These are phyloP conservation scores for Nibea albiflora DNA, from an alignment of 2,113 vertebrate species.

Conservation along the genomic window DNA sequence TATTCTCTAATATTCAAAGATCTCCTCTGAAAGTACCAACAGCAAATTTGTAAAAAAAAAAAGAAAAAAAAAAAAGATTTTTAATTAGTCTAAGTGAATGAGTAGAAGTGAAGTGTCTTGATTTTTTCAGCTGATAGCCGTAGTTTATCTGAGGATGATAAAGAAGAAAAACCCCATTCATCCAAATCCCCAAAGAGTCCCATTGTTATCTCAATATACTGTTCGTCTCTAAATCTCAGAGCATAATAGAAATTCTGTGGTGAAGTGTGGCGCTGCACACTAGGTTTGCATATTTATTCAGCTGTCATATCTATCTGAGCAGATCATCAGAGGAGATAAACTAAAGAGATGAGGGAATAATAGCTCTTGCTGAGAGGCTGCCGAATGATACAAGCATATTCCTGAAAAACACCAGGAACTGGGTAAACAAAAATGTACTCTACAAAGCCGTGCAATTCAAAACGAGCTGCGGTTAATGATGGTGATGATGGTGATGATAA, in stretches of 20 bases:
- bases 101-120: constrained; percentile 55
- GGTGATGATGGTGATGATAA: constrained; percentile 62
- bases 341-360: constrained; percentile 82
- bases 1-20: constrained; percentile 62
- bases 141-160: constrained; percentile 76
- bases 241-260: constrained; percentile 77
- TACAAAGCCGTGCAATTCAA: constrained; percentile 62
- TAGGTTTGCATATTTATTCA: constrained; percentile 85
- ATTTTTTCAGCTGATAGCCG: constrained; percentile 63
- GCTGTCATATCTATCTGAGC: constrained; percentile 84
- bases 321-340: constrained; percentile 84
- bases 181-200: constrained; percentile 73
- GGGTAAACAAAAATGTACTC: constrained; percentile 72
- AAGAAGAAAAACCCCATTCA: constrained; percentile 63
- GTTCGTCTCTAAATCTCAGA: constrained; percentile 73
- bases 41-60: constrained; percentile 64
- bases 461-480: constrained; percentile 67
- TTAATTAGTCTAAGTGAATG: constrained; percentile 73
- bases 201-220: constrained; percentile 75
- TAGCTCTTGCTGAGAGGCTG: constrained; percentile 78
- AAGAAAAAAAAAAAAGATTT: constrained; percentile 66
- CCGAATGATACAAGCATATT: constrained; percentile 70
- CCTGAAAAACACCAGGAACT: constrained; percentile 75
- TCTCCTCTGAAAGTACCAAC: constrained; percentile 70
- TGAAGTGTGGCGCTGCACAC: constrained; percentile 69